Base-by-base conservation (phyloP, 2,113 vertebrate species). In the Uropsilus gracilis region DNA sequence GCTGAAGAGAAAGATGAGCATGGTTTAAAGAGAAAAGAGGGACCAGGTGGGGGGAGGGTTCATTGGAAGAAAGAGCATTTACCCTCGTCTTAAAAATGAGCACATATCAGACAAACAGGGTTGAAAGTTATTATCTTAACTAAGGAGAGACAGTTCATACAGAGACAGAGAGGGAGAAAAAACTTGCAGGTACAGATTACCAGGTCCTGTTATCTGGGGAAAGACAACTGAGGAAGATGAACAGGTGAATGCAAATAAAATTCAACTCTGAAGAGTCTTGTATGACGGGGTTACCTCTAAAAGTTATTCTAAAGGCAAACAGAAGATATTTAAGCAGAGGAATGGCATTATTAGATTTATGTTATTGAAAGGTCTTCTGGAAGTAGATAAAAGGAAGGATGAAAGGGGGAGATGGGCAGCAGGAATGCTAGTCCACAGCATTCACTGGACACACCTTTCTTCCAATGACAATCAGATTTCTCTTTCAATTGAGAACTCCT, bases 71-170 rank as follows among this genome's bases (percentile, higher is more conserved):
- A 61, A 5, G 18, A 39, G 18, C 48, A 42, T 20, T 87, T 68
- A 76, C 30, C 28, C 64, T 42, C 89, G 48, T 86, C 69, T 77
- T 88, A 22, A 37, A 72, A 80, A 93, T 44, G 17, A 96, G 37
- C 34, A 89, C 26, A 80, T 61, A 90, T 63, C 10, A 24, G 34
- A 16, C 32, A 85, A 64, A 28, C 68, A 34, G 10, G 11, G 24
- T 22, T 20, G 22, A 12, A 28, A 34, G 11, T 5, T 73, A 10
- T 30, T 75, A 32, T 24, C 16, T 53, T n/a, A n/a, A n/a, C n/a
- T 64, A 9, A 50, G 39, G 7, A 66, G 7, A 59, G 28, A 61
- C 4, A 69, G 72, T 22, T 39, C 55, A 5, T 39, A 30, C 64
- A 84, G 34, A 69, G 59, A 59, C 42, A 73, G 6, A 72, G 46